Conservation (phyloP, 2,888 invertebrate genomes). For the Girardia tigrina region DNA sequence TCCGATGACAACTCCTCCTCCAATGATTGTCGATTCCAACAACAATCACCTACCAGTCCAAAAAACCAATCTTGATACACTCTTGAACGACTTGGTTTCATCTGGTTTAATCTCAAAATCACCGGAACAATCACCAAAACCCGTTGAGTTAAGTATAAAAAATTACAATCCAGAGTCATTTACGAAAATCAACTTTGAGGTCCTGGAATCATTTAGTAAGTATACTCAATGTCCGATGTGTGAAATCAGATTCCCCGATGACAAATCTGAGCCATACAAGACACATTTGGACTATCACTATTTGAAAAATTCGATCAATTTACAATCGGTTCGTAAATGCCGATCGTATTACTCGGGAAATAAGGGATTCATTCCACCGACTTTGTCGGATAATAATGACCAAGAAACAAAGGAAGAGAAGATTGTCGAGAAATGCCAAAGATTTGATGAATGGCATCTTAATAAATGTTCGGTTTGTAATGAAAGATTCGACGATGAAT, state of each 20-base stretch:
- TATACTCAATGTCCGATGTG: slow-evolving; percentile 93
- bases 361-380: neutral
- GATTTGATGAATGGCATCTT: neutral
- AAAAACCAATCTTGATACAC: no score
- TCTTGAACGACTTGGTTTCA: neutral
- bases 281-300: slow-evolving; percentile 98
- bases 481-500: slow-evolving; percentile 86
- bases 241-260: slow-evolving; percentile 77
- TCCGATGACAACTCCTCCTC: no score
- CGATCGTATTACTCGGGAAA: neutral
- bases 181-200: neutral
- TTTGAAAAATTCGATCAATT: slow-evolving; percentile 49
- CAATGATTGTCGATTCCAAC: no score
- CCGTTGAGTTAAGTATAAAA: neutral
- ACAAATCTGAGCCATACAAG: slow-evolving; percentile 62
- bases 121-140: neutral
- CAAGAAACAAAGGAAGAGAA: neutral
- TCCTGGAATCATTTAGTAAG: slow-evolving; percentile 57
- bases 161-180: neutral
- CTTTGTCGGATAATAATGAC: neutral
- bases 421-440: neutral
- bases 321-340: neutral
- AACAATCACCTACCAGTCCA: no score
- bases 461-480: slow-evolving; percentile 71
- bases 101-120: neutral